A percentile compares a stretch with the other conserved stretches of the same genome.
These are phyloP conservation scores for Macrosoma leucophasiata DNA, from an alignment of 2,888 invertebrate species.

Conservation along the genomic window DNA sequence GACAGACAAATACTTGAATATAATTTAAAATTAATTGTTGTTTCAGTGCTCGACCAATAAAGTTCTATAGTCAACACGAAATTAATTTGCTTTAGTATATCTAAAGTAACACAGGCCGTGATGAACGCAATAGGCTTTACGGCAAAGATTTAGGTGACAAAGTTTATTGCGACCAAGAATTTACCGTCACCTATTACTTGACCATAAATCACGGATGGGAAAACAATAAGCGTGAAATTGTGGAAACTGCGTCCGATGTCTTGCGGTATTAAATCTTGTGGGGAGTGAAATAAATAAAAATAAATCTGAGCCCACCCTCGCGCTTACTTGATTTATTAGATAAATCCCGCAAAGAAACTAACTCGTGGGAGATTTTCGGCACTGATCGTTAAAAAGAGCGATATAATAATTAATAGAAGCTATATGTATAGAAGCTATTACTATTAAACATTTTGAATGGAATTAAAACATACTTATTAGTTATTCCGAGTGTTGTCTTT, in stretches of 20 bases:
- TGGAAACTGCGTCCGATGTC: constrained; percentile 71
- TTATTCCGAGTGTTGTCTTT: no score
- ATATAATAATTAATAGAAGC: no score
- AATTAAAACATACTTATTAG: no score
- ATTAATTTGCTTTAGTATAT: no score
- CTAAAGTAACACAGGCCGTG: no score
- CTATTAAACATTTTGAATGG: no score
- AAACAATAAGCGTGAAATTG: constrained; percentile 77
- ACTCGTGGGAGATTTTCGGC: constrained; percentile 27
- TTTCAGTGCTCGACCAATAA: no score
- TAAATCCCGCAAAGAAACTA: constrained; percentile 30
- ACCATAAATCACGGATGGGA: constrained; percentile 74
- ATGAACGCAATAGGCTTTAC: constrained; percentile 60
- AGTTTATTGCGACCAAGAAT: constrained; percentile 71
- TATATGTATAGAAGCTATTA: no score
- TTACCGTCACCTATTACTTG: constrained; percentile 70
- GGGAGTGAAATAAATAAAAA: constrained; percentile 75
- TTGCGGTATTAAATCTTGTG: constrained; percentile 70
- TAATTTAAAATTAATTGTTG: no score
- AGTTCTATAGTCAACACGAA: no score
- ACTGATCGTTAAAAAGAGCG: no score
- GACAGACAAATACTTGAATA: no score
- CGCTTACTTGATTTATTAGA: constrained; percentile 65
- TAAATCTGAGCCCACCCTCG: constrained; percentile 63
- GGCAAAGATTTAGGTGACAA: constrained; percentile 73